These are phyloP conservation scores for Callosobruchus maculatus DNA, from an alignment of 2,888 invertebrate genomes.

Conservation along the genomic window DNA sequence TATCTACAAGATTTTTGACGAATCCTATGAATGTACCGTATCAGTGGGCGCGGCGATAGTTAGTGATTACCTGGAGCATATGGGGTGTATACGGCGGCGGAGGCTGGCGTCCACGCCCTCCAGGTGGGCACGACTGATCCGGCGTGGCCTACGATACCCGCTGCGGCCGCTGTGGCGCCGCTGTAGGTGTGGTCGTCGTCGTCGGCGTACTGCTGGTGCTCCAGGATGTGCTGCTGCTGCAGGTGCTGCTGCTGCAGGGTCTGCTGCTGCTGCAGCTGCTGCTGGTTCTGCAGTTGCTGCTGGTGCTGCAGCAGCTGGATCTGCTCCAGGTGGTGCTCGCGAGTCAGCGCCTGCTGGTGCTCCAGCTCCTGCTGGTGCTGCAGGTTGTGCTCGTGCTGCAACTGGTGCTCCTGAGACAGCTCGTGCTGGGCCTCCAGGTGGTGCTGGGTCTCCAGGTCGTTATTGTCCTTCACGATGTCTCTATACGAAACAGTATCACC, in stretches of 20 bases:
- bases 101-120: too few relatives aligned
- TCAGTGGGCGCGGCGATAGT: too few relatives aligned
- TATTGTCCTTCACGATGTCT: neutral
- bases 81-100: too few relatives aligned
- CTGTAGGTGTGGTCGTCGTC: neutral
- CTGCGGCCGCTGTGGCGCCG: too few relatives aligned
- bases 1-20: too few relatives aligned
- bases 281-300: neutral
- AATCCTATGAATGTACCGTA: too few relatives aligned
- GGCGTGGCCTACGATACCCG: neutral
- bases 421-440: neutral
- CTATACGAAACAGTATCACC: too few relatives aligned
- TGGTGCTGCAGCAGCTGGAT: neutral
- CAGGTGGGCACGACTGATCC: neutral
- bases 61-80: too few relatives aligned
- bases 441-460: neutral
- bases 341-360: neutral
- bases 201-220: neutral
- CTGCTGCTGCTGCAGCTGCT: neutral
- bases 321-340: neutral
- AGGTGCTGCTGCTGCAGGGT: neutral
- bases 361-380: neutral
- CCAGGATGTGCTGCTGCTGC: neutral
- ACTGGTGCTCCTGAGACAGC: neutral
- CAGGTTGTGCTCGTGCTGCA: neutral